A percentile compares a stretch with the other conserved stretches of the same genome.
These are phyloP conservation scores for Rhorus exstirpatorius DNA, from an alignment of 2,888 invertebrate genomes.

Conservation along the genomic window DNA sequence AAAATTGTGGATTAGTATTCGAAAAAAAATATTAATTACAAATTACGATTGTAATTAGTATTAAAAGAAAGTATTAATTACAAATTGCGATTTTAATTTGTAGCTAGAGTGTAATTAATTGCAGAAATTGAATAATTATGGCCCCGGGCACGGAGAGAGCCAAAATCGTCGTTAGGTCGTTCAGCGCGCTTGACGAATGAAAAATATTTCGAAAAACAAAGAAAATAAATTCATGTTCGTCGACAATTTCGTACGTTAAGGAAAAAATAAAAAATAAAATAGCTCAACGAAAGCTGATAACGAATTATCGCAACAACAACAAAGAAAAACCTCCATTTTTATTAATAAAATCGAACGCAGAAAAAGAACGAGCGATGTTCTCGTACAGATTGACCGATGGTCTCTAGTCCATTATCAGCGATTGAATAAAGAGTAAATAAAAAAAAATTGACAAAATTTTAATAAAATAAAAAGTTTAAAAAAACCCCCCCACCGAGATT, in stretches of 20 bases:
- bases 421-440: slow-evolving; percentile 49
- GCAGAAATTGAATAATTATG: no score
- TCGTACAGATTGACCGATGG: slow-evolving; percentile 72
- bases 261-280: not conserved
- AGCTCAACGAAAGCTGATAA: slow-evolving; percentile 7
- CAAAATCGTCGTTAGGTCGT: slow-evolving; percentile 64
- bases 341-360: slow-evolving; percentile 26
- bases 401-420: slow-evolving; percentile 80
- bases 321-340: slow-evolving; percentile 19
- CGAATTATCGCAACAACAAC: slow-evolving; percentile 32
- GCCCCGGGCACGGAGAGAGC: no score
- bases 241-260: slow-evolving; percentile 41
- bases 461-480: slow-evolving; percentile 23
- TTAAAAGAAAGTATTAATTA: no score
- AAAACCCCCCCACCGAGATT: slow-evolving; percentile 35
- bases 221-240: slow-evolving; percentile 28
- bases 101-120: no score
- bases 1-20: no score
- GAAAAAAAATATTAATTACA: no score
- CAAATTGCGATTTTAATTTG: no score
- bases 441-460: slow-evolving; percentile 36
- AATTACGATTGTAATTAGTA: no score
- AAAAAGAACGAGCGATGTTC: slow-evolving; percentile 19
- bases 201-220: slow-evolving; percentile 2
- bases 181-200: slow-evolving; percentile 32